A percentile compares a stretch with the other conserved stretches of the same genome.
These are phyloP conservation scores for Vireo altiloquus DNA, from an alignment of 2,113 vertebrate genomes.

Conservation along the genomic window DNA sequence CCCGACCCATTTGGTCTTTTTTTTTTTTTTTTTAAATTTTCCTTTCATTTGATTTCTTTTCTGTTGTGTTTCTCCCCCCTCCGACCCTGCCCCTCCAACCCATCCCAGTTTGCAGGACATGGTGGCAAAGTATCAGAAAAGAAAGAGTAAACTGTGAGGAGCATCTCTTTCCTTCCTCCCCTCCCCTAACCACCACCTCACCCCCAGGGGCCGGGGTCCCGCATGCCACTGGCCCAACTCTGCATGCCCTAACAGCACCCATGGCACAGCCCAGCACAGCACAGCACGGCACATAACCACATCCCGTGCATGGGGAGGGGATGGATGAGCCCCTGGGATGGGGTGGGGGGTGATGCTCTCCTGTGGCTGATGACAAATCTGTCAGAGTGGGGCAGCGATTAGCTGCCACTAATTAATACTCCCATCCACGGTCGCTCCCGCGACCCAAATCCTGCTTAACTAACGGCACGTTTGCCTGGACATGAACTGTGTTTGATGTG, in stretches of 20 bases:
- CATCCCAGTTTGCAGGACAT: slow-evolving; percentile 94
- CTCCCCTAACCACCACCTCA: slow-evolving; percentile 48
- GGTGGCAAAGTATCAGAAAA: slow-evolving; percentile 99
- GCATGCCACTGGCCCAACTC: slow-evolving; percentile 54
- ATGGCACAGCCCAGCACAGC: background rate
- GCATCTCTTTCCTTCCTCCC: slow-evolving; percentile 28
- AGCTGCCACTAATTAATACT: slow-evolving; percentile 82
- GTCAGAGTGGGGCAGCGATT: background rate
- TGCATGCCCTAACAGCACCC: slow-evolving; percentile 42
- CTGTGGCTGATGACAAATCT: slow-evolving; percentile 69
- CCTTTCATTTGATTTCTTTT: slow-evolving; percentile 5
- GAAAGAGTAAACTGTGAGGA: slow-evolving; percentile 97
- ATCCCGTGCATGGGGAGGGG: background rate
- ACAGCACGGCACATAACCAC: background rate
- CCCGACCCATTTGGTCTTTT: background rate
- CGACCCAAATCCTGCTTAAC: slow-evolving; percentile 73
- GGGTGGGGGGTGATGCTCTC: background rate
- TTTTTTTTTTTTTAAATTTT: background rate
- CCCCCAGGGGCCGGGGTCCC: slow-evolving; percentile 41
- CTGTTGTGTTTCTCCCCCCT: slow-evolving; percentile 17
- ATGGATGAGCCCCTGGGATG: background rate
- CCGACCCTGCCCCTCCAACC: background rate
- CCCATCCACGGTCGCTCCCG: slow-evolving; percentile 55
- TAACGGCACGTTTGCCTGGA: slow-evolving; percentile 78
- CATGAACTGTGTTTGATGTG: slow-evolving; percentile 78